Conservation (phyloP, 2,113 vertebrate species). For the Etia nguti region DNA sequence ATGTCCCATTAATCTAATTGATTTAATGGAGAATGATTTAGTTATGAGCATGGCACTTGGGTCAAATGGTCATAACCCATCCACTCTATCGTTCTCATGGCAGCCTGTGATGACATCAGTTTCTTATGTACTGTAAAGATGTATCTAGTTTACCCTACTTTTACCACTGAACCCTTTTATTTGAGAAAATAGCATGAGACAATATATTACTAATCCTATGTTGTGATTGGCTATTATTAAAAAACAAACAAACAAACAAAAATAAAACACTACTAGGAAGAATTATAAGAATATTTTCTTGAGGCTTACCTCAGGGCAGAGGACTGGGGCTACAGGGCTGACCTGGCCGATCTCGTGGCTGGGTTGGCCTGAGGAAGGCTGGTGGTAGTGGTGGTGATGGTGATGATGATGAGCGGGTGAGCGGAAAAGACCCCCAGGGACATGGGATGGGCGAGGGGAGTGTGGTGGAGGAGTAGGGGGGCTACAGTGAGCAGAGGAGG, state of each 20-base stretch:
- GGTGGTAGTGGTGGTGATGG: conserved; percentile 61
- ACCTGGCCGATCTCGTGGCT: conserved; percentile 47
- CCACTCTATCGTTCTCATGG: neutral
- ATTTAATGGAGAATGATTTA: conserved; percentile 17
- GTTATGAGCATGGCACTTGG: neutral
- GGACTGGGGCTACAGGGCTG: conserved; percentile 73
- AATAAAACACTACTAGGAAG: neutral
- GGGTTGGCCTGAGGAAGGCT: conserved; percentile 62
- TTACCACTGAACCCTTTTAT: neutral
- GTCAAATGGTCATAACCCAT: neutral
- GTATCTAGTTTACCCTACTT: neutral
- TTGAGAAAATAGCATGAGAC: neutral
- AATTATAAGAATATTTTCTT: neutral
- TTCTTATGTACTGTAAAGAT: neutral
- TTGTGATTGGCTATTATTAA: neutral
- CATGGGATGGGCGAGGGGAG: conserved; percentile 69
- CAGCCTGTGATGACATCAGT: neutral
- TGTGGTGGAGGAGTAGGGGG: conserved; percentile 70
- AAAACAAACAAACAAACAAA: rapidly evolving
- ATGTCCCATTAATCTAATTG: conserved; percentile 35
- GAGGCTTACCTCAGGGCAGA: conserved; percentile 85
- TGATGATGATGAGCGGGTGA: conserved; percentile 70
- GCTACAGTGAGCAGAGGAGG: conserved; percentile 72
- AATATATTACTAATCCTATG: neutral
- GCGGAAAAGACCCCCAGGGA: conserved; percentile 81